These are phyloP conservation scores for Enteromius paludinosus DNA, from an alignment of 2,797 vertebrate species.

Conservation along the genomic window DNA sequence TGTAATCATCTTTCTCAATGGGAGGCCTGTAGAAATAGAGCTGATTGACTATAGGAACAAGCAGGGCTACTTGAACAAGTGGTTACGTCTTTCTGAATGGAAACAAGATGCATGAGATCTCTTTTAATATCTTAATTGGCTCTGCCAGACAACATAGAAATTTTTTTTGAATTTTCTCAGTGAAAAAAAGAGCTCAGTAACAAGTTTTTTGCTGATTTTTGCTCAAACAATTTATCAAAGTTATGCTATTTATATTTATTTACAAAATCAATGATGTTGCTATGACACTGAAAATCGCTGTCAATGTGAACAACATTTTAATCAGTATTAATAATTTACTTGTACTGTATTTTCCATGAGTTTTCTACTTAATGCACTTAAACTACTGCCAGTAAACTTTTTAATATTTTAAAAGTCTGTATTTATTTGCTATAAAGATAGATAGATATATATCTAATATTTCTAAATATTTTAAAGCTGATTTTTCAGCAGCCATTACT, in stretches of 20 bases:
- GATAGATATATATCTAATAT: too few species aligned
- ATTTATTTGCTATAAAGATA: not conserved
- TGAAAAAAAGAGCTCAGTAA: not conserved
- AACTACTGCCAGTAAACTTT: not conserved
- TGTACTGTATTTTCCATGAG: not conserved
- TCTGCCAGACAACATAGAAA: not conserved
- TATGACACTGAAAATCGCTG: not conserved
- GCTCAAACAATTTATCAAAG: not conserved
- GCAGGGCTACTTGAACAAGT: conserved; percentile 25
- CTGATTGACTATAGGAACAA: conserved; percentile 21
- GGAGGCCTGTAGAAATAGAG: conserved; percentile 33
- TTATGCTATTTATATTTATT: not conserved
- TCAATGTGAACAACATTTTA: not conserved
- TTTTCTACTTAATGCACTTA: not conserved
- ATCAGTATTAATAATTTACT: not conserved
- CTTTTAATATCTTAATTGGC: not conserved
- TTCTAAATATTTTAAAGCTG: not conserved
- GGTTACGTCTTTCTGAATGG: not conserved
- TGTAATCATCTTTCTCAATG: conserved; percentile 37
- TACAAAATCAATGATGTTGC: not conserved
- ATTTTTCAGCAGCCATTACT: not conserved
- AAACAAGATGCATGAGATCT: not conserved
- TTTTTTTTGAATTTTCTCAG: not conserved
- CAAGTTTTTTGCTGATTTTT: not conserved
- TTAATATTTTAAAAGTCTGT: not conserved